phyloP scores from a whole-genome alignment of 1,140 invertebrate genomes.

The Lucilia sericata region DNA sequence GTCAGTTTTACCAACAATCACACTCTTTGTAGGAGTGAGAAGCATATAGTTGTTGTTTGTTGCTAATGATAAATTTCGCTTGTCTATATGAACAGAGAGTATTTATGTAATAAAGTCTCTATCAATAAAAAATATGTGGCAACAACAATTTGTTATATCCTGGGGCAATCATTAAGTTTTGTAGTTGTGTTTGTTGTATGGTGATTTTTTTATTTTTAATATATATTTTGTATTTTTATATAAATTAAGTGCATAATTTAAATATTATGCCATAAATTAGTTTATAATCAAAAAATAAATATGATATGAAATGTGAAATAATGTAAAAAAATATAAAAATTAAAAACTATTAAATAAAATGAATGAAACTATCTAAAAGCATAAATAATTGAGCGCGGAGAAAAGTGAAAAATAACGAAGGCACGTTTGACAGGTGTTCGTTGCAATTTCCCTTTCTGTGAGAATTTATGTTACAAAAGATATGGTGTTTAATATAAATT shows the following conservation, averaged over 20 bases:
- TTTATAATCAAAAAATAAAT: constrained; percentile 40
- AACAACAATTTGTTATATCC: constrained; percentile 33
- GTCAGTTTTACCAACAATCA: background rate
- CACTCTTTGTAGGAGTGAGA: background rate
- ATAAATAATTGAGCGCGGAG: too few relatives aligned
- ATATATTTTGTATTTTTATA: background rate
- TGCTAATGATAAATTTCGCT: constrained; percentile 42
- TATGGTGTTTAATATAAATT: too few relatives aligned
- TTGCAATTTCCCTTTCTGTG: too few relatives aligned
- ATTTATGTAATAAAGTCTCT: constrained; percentile 38
- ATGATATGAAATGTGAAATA: constrained; percentile 25
- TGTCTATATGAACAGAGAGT: background rate
- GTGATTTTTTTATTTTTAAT: background rate
- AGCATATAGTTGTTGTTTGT: background rate
- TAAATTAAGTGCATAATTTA: constrained; percentile 30
- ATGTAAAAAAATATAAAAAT: background rate
- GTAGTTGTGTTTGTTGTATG: background rate
- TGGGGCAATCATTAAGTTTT: constrained; percentile 4
- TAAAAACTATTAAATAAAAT: too few relatives aligned
- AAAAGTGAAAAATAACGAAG: too few relatives aligned
- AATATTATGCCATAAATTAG: constrained; percentile 37
- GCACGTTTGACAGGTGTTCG: too few relatives aligned
- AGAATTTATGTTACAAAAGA: too few relatives aligned
- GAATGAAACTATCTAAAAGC: too few relatives aligned
- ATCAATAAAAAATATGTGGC: constrained; percentile 31